These are phyloP conservation scores for Dicycla oo DNA, from an alignment of 2,888 invertebrate species.

Conservation along the genomic window DNA sequence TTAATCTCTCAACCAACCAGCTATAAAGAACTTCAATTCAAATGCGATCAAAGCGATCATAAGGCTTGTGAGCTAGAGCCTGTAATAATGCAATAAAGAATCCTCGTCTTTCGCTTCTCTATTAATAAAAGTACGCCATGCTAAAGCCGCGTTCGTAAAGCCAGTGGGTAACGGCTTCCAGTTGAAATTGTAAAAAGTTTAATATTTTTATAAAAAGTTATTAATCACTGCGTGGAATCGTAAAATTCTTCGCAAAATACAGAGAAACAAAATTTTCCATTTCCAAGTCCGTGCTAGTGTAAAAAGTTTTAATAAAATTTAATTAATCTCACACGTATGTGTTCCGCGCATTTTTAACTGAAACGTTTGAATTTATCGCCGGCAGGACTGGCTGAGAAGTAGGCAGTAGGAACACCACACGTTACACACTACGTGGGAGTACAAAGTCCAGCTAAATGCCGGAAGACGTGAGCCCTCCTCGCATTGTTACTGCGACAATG, in stretches of 20 bases:
- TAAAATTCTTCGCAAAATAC: conserved; percentile 67
- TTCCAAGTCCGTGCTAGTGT: conserved; percentile 67
- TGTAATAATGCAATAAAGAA: conserved; percentile 51
- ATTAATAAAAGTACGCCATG: conserved; percentile 54
- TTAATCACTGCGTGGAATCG: conserved; percentile 66
- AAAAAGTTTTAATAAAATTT: conserved; percentile 72
- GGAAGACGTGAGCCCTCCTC: conserved; percentile 79
- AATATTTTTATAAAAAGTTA: conserved; percentile 60
- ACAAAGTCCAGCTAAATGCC: conserved; percentile 82
- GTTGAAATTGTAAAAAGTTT: conserved; percentile 47
- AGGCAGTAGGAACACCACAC: conserved; percentile 37
- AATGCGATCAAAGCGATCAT: conserved; percentile 54
- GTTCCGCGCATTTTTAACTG: conserved; percentile 65
- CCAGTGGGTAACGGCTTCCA: conserved; percentile 35
- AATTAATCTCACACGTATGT: conserved; percentile 71
- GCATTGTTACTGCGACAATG: conserved; percentile 82
- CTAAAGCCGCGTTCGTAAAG: conserved; percentile 34
- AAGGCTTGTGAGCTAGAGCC: conserved; percentile 34
- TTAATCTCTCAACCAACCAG: conserved; percentile 52
- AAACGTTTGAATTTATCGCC: conserved; percentile 62
- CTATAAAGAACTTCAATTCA: conserved; percentile 56
- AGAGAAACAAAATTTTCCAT: conserved; percentile 65
- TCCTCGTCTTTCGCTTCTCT: conserved; percentile 47
- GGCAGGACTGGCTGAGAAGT: conserved; percentile 40
- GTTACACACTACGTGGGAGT: conserved; percentile 65